phyloP scores from a whole-genome alignment of 2,888 invertebrate genomes.

The Hirtodrosophila alboralis region DNA sequence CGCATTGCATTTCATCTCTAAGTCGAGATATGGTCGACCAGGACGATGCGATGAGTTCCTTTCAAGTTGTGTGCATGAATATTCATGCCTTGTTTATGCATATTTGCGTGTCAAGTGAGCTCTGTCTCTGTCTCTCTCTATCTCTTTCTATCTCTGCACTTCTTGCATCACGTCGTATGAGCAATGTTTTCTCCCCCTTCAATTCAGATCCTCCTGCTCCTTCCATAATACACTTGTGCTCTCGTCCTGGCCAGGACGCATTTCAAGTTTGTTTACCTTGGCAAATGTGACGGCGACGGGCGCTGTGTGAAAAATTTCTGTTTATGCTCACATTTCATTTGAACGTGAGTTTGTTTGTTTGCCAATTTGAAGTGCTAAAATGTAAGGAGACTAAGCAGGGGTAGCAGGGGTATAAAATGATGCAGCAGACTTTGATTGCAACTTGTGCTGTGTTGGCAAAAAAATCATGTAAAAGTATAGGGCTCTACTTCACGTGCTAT shows the following conservation, averaged over 20 bases:
- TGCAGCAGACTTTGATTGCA: slow-evolving; percentile 69
- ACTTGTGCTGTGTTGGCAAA: slow-evolving; percentile 67
- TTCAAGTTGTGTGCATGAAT: slow-evolving; percentile 69
- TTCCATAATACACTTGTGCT: no score
- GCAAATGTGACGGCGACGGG: slow-evolving; percentile 47
- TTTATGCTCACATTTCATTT: slow-evolving; percentile 79
- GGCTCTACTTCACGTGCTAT: neutral
- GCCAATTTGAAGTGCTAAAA: slow-evolving; percentile 75
- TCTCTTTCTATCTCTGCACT: slow-evolving; percentile 13
- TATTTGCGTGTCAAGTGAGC: slow-evolving; percentile 79
- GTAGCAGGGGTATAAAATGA: slow-evolving; percentile 13
- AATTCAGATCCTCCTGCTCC: slow-evolving; percentile 34
- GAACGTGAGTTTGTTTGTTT: slow-evolving; percentile 77
- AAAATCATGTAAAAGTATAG: slow-evolving; percentile 28
- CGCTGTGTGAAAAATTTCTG: slow-evolving; percentile 77
- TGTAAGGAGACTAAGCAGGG: slow-evolving; percentile 13
- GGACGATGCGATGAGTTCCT: slow-evolving; percentile 51
- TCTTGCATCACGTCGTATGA: slow-evolving; percentile 62
- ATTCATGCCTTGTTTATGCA: slow-evolving; percentile 78
- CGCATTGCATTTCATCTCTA: slow-evolving; percentile 82
- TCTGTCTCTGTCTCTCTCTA: slow-evolving; percentile 9
- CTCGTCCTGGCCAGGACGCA: slow-evolving; percentile 25
- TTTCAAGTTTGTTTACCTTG: slow-evolving; percentile 76
- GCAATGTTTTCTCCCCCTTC: slow-evolving; percentile 59
- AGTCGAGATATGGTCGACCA: slow-evolving; percentile 65